Evolutionary conservation across 2,113 vertebrate genomes (phyloP).

Genomic region (Antechinus stuartii): DNA sequence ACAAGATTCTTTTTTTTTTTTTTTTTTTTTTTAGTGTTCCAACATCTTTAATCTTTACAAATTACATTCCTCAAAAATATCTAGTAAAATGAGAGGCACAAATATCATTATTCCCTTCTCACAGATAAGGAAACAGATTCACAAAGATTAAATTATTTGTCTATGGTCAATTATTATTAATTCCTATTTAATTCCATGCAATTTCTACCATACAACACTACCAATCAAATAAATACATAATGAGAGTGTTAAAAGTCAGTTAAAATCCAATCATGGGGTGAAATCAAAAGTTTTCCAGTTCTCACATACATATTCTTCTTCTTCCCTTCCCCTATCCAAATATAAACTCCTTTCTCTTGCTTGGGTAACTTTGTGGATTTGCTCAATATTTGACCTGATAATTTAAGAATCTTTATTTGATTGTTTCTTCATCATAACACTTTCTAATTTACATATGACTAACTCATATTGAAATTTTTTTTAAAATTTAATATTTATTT

Average conservation of each 20-base stretch:
- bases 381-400: not conserved
- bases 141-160: not conserved
- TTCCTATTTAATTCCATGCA: not conserved
- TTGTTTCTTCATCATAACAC: not conserved
- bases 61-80: not conserved
- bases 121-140: not conserved
- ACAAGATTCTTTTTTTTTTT: not conserved
- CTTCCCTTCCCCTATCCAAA: not conserved
- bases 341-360: not conserved
- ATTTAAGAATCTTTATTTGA: not conserved
- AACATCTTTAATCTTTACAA: not conserved
- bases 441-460: not conserved
- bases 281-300: not conserved
- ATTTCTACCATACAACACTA: not conserved
- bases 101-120: not conserved
- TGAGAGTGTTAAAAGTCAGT: not conserved
- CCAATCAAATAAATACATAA: not conserved
- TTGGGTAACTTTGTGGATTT: not conserved
- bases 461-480: not conserved
- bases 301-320: not conserved
- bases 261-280: not conserved
- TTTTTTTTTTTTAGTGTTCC: too few species aligned
- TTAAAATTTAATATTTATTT: too few species aligned
- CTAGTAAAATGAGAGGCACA: not conserved
- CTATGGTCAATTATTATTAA: not conserved